Percentiles rank a stretch among this genome's conserved stretches.
These are phyloP conservation scores for Halichoerus grypus DNA, from an alignment of 2,113 vertebrate species.

Conservation along the genomic window DNA sequence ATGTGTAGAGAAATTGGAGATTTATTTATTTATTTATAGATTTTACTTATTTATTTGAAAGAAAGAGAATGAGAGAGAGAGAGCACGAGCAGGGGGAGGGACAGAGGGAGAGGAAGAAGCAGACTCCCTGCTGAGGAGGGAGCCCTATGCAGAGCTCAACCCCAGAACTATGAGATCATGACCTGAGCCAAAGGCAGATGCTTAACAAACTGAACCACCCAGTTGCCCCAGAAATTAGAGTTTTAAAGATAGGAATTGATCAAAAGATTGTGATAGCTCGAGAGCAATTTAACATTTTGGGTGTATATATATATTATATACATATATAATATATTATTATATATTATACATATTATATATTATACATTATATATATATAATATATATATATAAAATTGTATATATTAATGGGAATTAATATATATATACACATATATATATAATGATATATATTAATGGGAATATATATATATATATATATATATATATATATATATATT, in stretches of 20 bases:
- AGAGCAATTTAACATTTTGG: neutral
- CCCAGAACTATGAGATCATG: neutral
- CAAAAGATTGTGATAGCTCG: neutral
- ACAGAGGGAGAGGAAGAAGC: neutral
- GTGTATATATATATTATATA: no score
- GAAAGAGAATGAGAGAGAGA: neutral
- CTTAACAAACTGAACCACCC: neutral
- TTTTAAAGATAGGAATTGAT: neutral
- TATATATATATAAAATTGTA: no score
- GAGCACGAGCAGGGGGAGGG: neutral
- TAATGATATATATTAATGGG: no score
- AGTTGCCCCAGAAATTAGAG: neutral
- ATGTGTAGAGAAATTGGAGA: neutral
- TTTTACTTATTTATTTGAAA: neutral
- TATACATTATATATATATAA: no score
- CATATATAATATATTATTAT: no score
- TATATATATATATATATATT: neutral
- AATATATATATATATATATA: no score
- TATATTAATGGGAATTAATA: no score
- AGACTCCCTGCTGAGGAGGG: neutral
- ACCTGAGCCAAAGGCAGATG: neutral
- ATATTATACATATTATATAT: no score
- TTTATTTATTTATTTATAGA: neutral
- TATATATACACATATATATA: no score
- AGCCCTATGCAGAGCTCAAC: neutral